Conservation (phyloP, 2,888 invertebrate species). For the Stomorhina lunata region DNA sequence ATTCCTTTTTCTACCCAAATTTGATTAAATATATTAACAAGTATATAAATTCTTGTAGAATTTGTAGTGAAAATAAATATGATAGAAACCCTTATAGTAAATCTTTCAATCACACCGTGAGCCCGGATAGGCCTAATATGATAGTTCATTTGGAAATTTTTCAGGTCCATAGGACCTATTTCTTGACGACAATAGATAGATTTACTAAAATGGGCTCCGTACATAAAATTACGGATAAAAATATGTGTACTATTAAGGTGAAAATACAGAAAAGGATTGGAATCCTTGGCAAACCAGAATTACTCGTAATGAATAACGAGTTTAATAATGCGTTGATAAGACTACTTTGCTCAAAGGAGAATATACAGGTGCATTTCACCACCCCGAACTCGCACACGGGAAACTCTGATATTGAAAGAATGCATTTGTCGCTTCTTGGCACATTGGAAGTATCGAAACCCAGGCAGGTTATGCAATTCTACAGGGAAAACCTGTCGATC, state of each 20-base stretch:
- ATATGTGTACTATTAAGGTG: slow-evolving; percentile 43
- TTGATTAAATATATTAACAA: slow-evolving; percentile 50
- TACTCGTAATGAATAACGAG: slow-evolving; percentile 55
- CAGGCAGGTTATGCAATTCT: background rate
- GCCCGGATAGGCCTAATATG: slow-evolving; percentile 49
- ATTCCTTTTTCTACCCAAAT: slow-evolving; percentile 50
- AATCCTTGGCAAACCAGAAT: slow-evolving; percentile 33
- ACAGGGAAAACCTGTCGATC: slow-evolving; percentile 14
- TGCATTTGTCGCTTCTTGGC: slow-evolving; percentile 5
- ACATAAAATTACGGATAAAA: slow-evolving; percentile 51
- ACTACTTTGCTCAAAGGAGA: slow-evolving; percentile 40
- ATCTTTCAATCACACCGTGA: slow-evolving; percentile 42
- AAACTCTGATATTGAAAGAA: slow-evolving; percentile 45
- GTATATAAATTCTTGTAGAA: slow-evolving; percentile 36
- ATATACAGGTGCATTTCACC: slow-evolving; percentile 47
- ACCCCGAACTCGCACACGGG: slow-evolving; percentile 56
- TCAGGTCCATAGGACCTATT: slow-evolving; percentile 43
- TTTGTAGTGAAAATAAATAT: slow-evolving; percentile 57
- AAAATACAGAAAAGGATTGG: slow-evolving; percentile 46
- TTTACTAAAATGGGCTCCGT: slow-evolving; percentile 57
- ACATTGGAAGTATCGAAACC: slow-evolving; percentile 33
- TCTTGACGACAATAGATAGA: slow-evolving; percentile 59
- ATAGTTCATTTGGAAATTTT: slow-evolving; percentile 59
- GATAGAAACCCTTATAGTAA: slow-evolving; percentile 51
- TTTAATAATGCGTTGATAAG: slow-evolving; percentile 57